phyloP scores from a whole-genome alignment of 1,140 invertebrate genomes.

The Drosophila ambigua region DNA sequence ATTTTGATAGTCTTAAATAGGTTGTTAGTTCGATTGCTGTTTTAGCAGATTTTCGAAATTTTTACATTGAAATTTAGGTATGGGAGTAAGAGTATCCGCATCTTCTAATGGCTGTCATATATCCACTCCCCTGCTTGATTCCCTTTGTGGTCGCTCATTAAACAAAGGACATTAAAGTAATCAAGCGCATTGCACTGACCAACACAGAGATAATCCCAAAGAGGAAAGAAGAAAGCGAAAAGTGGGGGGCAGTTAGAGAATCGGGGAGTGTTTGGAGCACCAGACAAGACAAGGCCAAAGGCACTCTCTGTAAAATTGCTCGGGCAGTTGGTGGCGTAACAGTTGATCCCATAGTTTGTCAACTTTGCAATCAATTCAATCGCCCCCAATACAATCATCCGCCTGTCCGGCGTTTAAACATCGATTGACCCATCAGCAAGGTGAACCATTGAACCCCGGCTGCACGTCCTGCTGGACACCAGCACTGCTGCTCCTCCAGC shows the following conservation, averaged over 20 bases:
- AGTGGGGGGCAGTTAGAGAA: too few relatives aligned
- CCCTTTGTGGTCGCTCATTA: slow-evolving; percentile 40
- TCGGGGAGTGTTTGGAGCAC: too few relatives aligned
- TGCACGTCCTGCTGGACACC: background rate
- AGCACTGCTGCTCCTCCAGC: too few relatives aligned
- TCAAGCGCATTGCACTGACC: slow-evolving; percentile 46
- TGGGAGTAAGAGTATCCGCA: too few relatives aligned
- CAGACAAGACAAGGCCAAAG: background rate
- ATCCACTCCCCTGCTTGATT: background rate
- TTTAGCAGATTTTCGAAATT: too few relatives aligned
- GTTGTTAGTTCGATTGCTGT: too few relatives aligned
- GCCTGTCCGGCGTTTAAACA: slow-evolving; percentile 40
- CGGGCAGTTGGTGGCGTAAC: slow-evolving; percentile 15
- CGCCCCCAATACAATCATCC: slow-evolving; percentile 27
- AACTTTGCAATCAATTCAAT: slow-evolving; percentile 31
- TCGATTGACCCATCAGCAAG: slow-evolving; percentile 57
- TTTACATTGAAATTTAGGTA: too few relatives aligned
- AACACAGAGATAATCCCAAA: slow-evolving; percentile 39
- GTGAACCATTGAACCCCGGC: slow-evolving; percentile 34
- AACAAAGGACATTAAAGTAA: slow-evolving; percentile 55
- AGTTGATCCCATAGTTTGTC: slow-evolving; percentile 35
- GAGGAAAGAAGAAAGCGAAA: background rate
- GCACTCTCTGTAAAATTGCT: background rate
- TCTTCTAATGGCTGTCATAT: too few relatives aligned
- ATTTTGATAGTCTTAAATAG: too few relatives aligned